phyloP scores from a whole-genome alignment of 2,888 invertebrate species.

The Agrotis segetum region DNA sequence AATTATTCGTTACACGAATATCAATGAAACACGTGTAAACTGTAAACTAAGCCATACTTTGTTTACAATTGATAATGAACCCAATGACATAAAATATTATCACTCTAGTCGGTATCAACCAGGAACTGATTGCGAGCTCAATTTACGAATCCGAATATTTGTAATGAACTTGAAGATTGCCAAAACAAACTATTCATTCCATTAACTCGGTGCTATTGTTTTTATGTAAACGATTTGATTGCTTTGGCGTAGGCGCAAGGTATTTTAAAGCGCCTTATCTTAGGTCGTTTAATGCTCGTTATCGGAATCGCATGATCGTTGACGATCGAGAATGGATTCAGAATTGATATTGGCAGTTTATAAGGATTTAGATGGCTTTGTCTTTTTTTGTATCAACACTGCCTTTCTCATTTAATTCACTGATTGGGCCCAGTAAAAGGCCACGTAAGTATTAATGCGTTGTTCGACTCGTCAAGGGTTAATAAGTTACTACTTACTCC shows the following conservation, averaged over 20 bases:
- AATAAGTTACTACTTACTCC: too few relatives aligned
- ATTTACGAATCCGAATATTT: conserved; percentile 39
- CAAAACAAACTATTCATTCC: conserved; percentile 39
- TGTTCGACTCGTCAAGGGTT: too few relatives aligned
- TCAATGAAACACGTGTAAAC: conserved; percentile 17
- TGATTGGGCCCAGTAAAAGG: too few relatives aligned
- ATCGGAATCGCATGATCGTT: conserved; percentile 47
- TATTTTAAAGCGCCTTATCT: conserved; percentile 53
- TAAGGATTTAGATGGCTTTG: neutral
- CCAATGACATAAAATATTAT: conserved; percentile 31
- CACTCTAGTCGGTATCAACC: conserved; percentile 43
- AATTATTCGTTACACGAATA: conserved; percentile 18
- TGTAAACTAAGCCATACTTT: conserved; percentile 28
- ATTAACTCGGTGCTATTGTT: conserved; percentile 35
- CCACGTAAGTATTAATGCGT: too few relatives aligned
- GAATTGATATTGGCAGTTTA: neutral
- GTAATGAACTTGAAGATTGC: conserved; percentile 30
- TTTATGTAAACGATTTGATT: conserved; percentile 52
- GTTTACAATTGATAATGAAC: conserved; percentile 45
- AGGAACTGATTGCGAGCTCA: conserved; percentile 37
- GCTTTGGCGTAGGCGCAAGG: conserved; percentile 40
- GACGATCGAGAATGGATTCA: conserved; percentile 24
- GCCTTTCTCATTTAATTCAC: too few relatives aligned
- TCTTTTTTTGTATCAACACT: too few relatives aligned
- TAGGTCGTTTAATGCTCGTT: conserved; percentile 45